Base-by-base conservation (phyloP, 1,140 invertebrate genomes). In the Tetragnatha versicolor region DNA sequence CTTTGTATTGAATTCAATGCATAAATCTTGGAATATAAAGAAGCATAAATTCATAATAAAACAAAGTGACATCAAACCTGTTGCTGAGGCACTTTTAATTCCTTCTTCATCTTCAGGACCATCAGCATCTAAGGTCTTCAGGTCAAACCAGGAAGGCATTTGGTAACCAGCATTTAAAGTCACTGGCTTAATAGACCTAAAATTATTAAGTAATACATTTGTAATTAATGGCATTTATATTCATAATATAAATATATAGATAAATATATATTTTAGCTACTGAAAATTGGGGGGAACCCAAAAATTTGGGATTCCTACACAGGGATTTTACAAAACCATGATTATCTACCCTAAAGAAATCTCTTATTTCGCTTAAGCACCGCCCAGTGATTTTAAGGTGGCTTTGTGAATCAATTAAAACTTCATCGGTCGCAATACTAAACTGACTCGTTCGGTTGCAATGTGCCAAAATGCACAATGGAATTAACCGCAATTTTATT, bases 111-210 rank as follows among this genome's bases (percentile, higher is more conserved):
- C 97, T 88, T 98, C 95, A 14, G 91, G 91, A 25, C 92, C 92
- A 72, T 89, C 91, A 20, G 92, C 90, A 85, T 95, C 92, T 80
- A 98, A 87, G 10, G 92, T 91, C 84, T 90, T 90, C 68, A 98
- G 89, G 88, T 98, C 96, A 89, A 98, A 98, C 88, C 96, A 98
- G 14, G 95, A 96, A 17, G 95, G 95, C 96, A 98, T 98, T 81
- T 90, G 89, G 83, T 96, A 95, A 1, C 96, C 96, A 81, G 90
- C 91, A 88, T 98, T 98, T 37, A 98, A 86, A 7, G 96, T 94
- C 0, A 98, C 96, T 22, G 95, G 93, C 88, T 95, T 95, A 53
- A 91, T 91, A 49, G 92, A 90, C 17, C 92, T 92, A 84, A 51
- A 87, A 83, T 78, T 35, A 78, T 81, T 81, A 83, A 80, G 42